Evolutionary conservation across 2,888 invertebrate genomes (phyloP), one percentile per base, ranked within the genome.

Genomic region (Dendrolimus pini): DNA sequence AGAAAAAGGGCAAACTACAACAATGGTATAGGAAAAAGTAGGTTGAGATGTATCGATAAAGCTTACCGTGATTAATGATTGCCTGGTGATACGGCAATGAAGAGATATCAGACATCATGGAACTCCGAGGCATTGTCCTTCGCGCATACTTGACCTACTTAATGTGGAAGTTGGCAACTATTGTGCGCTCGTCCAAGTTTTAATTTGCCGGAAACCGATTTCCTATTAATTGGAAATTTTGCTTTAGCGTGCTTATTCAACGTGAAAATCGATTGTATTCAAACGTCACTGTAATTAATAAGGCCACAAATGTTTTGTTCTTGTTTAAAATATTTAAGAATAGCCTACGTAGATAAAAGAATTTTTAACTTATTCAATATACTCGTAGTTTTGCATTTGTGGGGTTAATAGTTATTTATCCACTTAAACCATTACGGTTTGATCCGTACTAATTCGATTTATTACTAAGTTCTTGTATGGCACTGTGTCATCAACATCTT

Each of bases 101-200:
- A 83, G 78, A 76, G 72, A 67, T 74, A 76, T 74, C 72, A 75
- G 71, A 70, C 65, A 69, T 65, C 74, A 67, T 66, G 66, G 67
- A 62, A 59, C 68, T 65, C 70, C 71, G 68, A 69, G 72, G 71
- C 65, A 69, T 68, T 77, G 82, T 80, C 85, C 84, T 85, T 82
- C 75, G 68, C 76, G 69, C 73, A 78, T 83, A 78, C 85, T 87
- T 88, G 86, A 88, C 89, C 88, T 68, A 87, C 74, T 83, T 87
- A 77, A 66, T 69, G 67, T 65, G 66, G 68, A 74, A 74, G 73
- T 80, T 75, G 75, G 75, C 72, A 77, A 77, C 71, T 75, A 55
- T 52, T 64, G 67, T 62, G 68, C 65, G 68, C 62, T 68, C 68
- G 64, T 66, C 70, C 63, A 74, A 75, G 70, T 79, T 77, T 78